Base-by-base conservation (phyloP, 2,888 invertebrate genomes). In the Philonicus albiceps region DNA sequence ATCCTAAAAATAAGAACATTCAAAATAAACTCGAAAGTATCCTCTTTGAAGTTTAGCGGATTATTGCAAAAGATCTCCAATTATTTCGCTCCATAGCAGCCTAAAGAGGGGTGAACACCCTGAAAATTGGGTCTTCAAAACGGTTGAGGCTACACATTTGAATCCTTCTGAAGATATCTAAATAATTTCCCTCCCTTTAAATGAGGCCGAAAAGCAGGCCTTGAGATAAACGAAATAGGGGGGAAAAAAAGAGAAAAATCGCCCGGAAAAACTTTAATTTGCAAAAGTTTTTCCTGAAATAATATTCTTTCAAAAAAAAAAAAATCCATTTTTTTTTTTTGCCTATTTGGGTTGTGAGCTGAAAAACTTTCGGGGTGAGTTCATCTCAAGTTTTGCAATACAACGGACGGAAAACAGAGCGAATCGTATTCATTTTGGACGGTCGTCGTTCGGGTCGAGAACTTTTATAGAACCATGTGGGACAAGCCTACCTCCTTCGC, bases 341-440 rank as follows among this genome's bases (percentile, higher is more conserved):
- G 64, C 81, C 55, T 81, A 53, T 81, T 64, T 64, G 55, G 81
- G 81, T 81, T 81, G 81, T 19, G 81, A 81, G 19, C 81, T 55
- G 31, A 55, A 55, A 81, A 81, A 81, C 31, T 81, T 81, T 55
- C 31, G 49, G 64, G 81, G 53, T 19, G 55, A 55, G 55, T 34
- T 81, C 81, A 81, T 81, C 31, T 31, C 34, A 81, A 81, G 55
- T 81, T 81, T 81, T 34, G 55, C 81, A 81, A 81, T 81, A 55
- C 81, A 22, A 64, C 31, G 30, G 55, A 27, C 64, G 55, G 8
- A 55, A 55, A 55, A 81, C 55, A 81, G 34, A 34, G 55, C 64
- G 43, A 81, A 55, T 81, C 81, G 81, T 31, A 81, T 53, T 81
- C 81, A 81, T 81, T 81, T 81, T 34, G 64, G n/a, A 22, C 64